phyloP scores from a whole-genome alignment of 2,888 invertebrate genomes.

The Biston betularia region DNA sequence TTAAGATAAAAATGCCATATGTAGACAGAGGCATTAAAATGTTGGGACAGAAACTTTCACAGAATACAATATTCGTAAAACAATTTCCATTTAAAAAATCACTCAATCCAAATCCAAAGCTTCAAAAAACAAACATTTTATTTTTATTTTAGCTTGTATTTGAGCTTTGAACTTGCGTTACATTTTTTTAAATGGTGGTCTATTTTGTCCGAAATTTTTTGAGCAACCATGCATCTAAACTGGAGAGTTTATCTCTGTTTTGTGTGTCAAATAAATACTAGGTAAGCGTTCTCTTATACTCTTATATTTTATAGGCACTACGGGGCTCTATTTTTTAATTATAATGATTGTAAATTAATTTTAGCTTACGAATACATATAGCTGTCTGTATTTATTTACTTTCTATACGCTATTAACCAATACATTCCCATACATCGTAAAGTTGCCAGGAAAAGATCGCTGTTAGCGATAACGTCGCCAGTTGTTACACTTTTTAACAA shows the following conservation, averaged over 20 bases:
- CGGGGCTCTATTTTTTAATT: not conserved
- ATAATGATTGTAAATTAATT: not conserved
- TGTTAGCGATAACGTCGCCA: too few relatives aligned
- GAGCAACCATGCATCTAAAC: slow-evolving; percentile 47
- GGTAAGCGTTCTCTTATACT: slow-evolving; percentile 1
- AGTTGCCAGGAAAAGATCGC: too few relatives aligned
- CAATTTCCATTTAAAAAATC: not conserved
- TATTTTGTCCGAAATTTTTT: slow-evolving; percentile 38
- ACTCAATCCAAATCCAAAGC: slow-evolving; percentile 11
- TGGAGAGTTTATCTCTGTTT: slow-evolving; percentile 33
- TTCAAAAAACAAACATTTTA: slow-evolving; percentile 32
- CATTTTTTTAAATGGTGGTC: slow-evolving; percentile 40
- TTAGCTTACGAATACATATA: too few relatives aligned
- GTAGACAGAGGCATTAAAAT: too few relatives aligned
- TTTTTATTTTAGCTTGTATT: slow-evolving; percentile 7
- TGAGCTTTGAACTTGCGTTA: slow-evolving; percentile 20
- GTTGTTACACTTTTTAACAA: too few relatives aligned
- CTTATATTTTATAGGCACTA: not conserved
- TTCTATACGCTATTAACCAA: too few relatives aligned
- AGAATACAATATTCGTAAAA: not conserved
- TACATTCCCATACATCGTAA: too few relatives aligned
- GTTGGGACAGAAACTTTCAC: too few relatives aligned
- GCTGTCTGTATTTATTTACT: too few relatives aligned
- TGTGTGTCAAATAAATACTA: slow-evolving; percentile 23
- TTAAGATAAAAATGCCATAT: too few relatives aligned